Percentiles rank a stretch among this genome's conserved stretches.
phyloP scores from a whole-genome alignment of 2,113 vertebrate species.

The Tricholaema leucomelas region DNA sequence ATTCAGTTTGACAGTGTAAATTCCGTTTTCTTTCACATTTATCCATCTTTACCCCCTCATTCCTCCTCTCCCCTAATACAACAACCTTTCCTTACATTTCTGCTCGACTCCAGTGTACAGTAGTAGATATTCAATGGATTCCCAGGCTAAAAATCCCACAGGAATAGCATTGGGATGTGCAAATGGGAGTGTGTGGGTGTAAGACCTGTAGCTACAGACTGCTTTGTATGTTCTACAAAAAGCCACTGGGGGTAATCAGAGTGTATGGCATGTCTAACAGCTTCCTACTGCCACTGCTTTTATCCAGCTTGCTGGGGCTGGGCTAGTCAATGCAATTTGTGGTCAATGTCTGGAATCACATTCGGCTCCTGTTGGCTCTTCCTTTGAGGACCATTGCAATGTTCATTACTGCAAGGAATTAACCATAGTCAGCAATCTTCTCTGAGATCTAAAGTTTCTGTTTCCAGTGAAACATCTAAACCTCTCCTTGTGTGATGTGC shows the following conservation, averaged over 20 bases:
- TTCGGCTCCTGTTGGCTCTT: slow-evolving; percentile 13
- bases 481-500: neutral
- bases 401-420: neutral
- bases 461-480: neutral
- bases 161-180: neutral
- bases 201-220: neutral
- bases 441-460: neutral
- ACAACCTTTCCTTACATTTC: neutral
- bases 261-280: neutral
- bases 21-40: neutral
- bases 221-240: neutral
- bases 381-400: slow-evolving; percentile 12
- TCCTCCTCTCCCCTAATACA: neutral
- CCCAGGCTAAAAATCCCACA: neutral
- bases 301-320: neutral
- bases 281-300: neutral
- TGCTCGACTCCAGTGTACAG: neutral
- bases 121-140: neutral
- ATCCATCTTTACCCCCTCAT: neutral
- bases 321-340: slow-evolving; percentile 7
- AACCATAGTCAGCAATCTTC: neutral
- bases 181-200: accelerated
- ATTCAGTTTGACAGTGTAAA: neutral
- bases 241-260: neutral
- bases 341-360: slow-evolving; percentile 38